Percentiles rank a stretch among this genome's conserved stretches.
Evolutionary conservation across 2,113 vertebrate genomes (phyloP).

Genomic region (Climacteris rufus): DNA sequence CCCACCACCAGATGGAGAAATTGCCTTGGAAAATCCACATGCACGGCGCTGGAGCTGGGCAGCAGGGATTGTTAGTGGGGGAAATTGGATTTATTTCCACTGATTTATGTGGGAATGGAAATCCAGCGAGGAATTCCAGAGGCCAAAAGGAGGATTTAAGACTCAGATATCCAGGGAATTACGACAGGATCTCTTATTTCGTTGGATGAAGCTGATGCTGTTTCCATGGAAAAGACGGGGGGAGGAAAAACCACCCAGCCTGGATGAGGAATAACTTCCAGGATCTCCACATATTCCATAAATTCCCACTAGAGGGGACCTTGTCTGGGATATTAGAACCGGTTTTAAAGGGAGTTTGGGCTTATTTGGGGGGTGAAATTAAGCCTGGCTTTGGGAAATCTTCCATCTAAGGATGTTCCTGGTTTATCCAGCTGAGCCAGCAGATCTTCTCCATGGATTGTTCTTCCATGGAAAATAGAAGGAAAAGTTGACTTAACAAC

Average conservation of each 20-base stretch:
- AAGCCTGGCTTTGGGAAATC: neutral
- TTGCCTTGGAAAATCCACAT: neutral
- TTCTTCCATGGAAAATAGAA: neutral
- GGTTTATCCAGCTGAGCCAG: neutral
- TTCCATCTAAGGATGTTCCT: neutral
- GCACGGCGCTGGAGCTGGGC: neutral
- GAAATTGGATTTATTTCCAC: fast-evolving
- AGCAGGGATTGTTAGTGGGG: fast-evolving
- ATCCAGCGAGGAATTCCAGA: no score
- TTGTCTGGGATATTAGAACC: neutral
- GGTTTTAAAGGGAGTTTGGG: neutral
- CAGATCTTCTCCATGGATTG: neutral
- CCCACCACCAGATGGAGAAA: conserved; percentile 27
- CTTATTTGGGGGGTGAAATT: neutral
- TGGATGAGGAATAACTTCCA: neutral
- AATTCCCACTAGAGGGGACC: neutral
- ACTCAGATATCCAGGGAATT: neutral
- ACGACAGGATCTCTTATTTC: neutral
- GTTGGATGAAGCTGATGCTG: neutral
- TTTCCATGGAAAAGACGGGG: neutral
- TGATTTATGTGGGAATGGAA: neutral
- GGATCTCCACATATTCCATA: neutral
- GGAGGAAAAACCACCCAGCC: fast-evolving
- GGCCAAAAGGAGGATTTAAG: neutral
- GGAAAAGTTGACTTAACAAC: neutral